Percentiles rank a stretch among this genome's conserved stretches.
Conservation (phyloP, 2,113 vertebrate genomes). For the Danionella cerebrum region DNA sequence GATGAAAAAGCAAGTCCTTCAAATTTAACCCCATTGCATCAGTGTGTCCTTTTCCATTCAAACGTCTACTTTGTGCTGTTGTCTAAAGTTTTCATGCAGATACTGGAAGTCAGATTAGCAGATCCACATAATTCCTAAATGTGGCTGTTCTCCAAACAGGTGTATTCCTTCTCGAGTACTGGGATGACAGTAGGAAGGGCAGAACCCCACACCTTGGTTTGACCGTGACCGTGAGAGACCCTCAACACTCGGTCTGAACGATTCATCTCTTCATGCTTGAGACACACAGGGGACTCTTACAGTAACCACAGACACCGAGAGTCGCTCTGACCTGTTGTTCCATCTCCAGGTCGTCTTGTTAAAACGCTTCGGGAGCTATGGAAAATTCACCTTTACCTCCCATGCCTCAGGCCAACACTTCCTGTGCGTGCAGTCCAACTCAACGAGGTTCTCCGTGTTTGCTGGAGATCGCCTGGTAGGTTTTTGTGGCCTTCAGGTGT, state of each 20-base stretch:
- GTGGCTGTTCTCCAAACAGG: conserved; percentile 57
- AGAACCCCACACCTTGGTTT: conserved; percentile 77
- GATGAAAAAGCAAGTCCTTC: no score
- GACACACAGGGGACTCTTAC: background rate
- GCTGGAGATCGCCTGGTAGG: conserved; percentile 75
- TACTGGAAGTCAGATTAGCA: no score
- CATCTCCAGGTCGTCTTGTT: conserved; percentile 66
- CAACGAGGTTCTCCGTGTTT: conserved; percentile 71
- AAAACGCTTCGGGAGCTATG: conserved; percentile 72
- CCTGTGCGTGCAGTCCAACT: conserved; percentile 83
- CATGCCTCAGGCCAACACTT: conserved; percentile 72
- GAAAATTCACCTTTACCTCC: conserved; percentile 78
- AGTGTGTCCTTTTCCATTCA: no score
- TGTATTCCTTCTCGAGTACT: conserved; percentile 75
- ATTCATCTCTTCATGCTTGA: background rate
- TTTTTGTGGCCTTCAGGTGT: conserved; percentile 10
- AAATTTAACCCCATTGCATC: no score
- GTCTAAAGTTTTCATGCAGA: no score
- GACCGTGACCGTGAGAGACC: conserved; percentile 71
- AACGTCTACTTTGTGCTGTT: no score
- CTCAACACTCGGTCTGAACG: conserved; percentile 60
- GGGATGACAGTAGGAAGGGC: conserved; percentile 56
- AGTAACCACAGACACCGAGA: no score
- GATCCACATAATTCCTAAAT: no score
- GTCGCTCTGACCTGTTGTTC: background rate